These are phyloP conservation scores for Umimayanthus chanpuru DNA, from an alignment of 92 coral and sea anemone species.

Conservation along the genomic window DNA sequence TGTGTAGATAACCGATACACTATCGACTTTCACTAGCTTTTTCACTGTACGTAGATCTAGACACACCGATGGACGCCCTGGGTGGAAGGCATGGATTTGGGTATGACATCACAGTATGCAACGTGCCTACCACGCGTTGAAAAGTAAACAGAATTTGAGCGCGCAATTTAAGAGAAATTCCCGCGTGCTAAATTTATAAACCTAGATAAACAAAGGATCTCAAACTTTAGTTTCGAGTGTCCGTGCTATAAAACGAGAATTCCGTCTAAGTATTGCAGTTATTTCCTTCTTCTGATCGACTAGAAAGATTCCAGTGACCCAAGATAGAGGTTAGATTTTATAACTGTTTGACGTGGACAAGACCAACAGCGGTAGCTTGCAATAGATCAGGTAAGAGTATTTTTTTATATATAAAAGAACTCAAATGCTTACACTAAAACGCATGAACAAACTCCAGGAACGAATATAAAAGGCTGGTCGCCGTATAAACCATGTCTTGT, in stretches of 20 bases:
- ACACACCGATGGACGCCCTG: slow-evolving; percentile 2
- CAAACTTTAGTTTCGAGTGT: background rate
- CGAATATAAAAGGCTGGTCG: background rate
- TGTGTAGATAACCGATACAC: background rate
- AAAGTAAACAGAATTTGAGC: slow-evolving; percentile 7
- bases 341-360: background rate
- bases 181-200: background rate
- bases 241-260: slow-evolving; percentile 2
- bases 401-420: background rate
- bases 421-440: background rate
- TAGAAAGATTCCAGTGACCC: background rate
- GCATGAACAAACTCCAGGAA: background rate
- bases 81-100: background rate
- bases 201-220: background rate
- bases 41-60: no score
- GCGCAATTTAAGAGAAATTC: slow-evolving; percentile 1
- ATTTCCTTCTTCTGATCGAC: background rate
- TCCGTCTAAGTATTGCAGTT: background rate
- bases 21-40: slow-evolving; percentile 13
- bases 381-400: background rate
- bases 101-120: background rate
- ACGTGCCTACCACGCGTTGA: slow-evolving; percentile 5
- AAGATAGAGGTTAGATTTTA: background rate
- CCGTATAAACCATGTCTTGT: background rate
- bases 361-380: background rate